Evolutionary conservation across 2,888 invertebrate species (phyloP), one percentile per base, ranked within the genome.

Genomic region (Podotricha telesiphe): DNA sequence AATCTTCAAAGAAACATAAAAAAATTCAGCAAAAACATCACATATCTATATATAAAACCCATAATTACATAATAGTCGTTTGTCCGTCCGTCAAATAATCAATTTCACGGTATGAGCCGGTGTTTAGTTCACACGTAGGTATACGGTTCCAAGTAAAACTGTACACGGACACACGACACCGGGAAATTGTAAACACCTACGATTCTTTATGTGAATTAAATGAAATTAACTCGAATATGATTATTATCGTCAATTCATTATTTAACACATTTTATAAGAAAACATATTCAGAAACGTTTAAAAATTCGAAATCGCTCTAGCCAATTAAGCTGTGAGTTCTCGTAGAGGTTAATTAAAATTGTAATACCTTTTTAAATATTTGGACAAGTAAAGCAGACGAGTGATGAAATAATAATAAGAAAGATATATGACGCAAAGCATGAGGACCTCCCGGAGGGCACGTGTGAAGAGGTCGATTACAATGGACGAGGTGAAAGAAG

Each of bases 61-160:
- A 47, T 56, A 56, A 56, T 20, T 40, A 50, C 50, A 66, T 50
- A 66, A 59, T 50, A 58, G 45, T 65, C 53, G 64, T 70, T 61
- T 55, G 70, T 63, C 50, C 47, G 64, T 45, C 22, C 37, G 48
- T 70, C 71, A 56, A 65, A 65, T 28, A 64, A 55, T 47, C 63
- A 37, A 53, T 61, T 76, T 76, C 74, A 69, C 69, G 55, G 77
- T 76, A 78, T 53, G 50, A 67, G 40, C 64, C 65, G 73, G 72
- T 61, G 76, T 82, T 81, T 78, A 42, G 76, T 82, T 82, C 81
- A 75, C 81, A 82, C 79, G 79, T 55, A 55, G 34, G 34, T 65
- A 51, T 55, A 34, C 65, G 53, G 20, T 82, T 82, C 81, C 76
- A 72, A 72, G 81, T 81, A 82, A 73, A 72, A 47, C 67, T 64